Evolutionary conservation across 1,140 invertebrate genomes (phyloP).

Genomic region (Zaprionus davidi): DNA sequence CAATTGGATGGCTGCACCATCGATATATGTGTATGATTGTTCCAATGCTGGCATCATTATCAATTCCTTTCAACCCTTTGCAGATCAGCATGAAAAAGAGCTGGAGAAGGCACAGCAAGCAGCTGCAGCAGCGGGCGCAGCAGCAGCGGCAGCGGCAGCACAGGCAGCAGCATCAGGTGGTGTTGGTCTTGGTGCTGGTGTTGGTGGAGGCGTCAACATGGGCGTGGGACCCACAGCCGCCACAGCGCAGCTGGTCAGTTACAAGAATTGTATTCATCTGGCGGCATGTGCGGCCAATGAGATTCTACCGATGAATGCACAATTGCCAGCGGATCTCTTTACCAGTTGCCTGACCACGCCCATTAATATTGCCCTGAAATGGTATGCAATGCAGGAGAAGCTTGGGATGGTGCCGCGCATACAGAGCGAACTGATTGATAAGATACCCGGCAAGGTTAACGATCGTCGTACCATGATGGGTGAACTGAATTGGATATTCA

Average conservation of each 20-base stretch:
- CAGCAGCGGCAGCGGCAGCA: background rate
- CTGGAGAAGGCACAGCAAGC: constrained; percentile 87
- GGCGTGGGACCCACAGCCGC: constrained; percentile 17
- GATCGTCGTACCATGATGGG: constrained; percentile 98
- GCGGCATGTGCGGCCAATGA: constrained; percentile 97
- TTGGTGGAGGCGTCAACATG: too few relatives aligned
- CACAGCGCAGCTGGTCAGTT: constrained; percentile 84
- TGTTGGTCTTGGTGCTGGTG: background rate
- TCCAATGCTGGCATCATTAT: constrained; percentile 99
- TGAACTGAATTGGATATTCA: constrained; percentile 99
- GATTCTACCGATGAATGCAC: constrained; percentile 98
- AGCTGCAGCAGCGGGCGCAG: background rate
- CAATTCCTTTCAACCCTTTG: constrained; percentile 96
- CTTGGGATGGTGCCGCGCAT: constrained; percentile 92
- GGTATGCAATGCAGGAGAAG: constrained; percentile 94
- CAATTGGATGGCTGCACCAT: constrained; percentile 99
- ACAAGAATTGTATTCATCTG: constrained; percentile 97
- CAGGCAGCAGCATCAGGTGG: background rate
- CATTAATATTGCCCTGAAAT: constrained; percentile 97
- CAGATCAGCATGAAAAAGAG: constrained; percentile 95
- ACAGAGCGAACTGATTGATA: constrained; percentile 94
- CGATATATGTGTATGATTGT: constrained; percentile 99
- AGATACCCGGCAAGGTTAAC: constrained; percentile 97
- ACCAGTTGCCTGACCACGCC: constrained; percentile 99
- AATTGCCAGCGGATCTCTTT: constrained; percentile 99